These are phyloP conservation scores for Sus scrofa DNA, from an alignment of 2,113 vertebrate genomes.

Conservation along the genomic window DNA sequence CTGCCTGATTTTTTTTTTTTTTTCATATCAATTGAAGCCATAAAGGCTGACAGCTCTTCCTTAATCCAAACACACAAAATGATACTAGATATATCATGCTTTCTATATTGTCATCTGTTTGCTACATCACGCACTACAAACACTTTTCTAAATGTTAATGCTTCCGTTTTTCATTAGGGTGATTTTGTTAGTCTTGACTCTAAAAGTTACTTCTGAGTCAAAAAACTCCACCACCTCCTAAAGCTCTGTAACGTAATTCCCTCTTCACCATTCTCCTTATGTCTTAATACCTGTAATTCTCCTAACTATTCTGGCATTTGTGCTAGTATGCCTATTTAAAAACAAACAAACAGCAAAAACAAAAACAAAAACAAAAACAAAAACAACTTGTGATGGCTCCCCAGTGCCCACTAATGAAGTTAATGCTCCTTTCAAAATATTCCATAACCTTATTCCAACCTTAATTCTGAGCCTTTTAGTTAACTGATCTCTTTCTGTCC, in stretches of 20 bases:
- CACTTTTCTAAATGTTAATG: constrained; percentile 64
- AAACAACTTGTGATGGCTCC: constrained; percentile 11
- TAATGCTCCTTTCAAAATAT: constrained; percentile 47
- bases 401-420: constrained; percentile 33
- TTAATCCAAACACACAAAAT: constrained; percentile 61
- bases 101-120: constrained; percentile 37
- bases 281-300: constrained; percentile 71
- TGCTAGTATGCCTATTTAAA: background rate
- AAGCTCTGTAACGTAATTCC: constrained; percentile 30
- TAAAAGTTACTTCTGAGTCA: constrained; percentile 53
- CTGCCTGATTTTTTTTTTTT: constrained; percentile 6
- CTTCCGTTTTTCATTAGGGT: constrained; percentile 27
- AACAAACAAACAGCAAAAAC: background rate
- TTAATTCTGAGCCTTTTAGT: background rate
- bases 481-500: background rate
- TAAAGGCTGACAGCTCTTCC: constrained; percentile 43
- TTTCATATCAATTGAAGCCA: constrained; percentile 31
- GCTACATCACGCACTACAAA: background rate
- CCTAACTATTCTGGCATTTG: constrained; percentile 65
- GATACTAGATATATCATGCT: background rate
- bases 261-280: constrained; percentile 39
- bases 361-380: background rate
- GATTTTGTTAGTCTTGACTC: constrained; percentile 57
- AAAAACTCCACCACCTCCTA: constrained; percentile 47
- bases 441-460: background rate